A percentile compares a stretch with the other conserved stretches of the same genome.
phyloP scores from a whole-genome alignment of 2,888 invertebrate genomes.

The Campoletis raptor region DNA sequence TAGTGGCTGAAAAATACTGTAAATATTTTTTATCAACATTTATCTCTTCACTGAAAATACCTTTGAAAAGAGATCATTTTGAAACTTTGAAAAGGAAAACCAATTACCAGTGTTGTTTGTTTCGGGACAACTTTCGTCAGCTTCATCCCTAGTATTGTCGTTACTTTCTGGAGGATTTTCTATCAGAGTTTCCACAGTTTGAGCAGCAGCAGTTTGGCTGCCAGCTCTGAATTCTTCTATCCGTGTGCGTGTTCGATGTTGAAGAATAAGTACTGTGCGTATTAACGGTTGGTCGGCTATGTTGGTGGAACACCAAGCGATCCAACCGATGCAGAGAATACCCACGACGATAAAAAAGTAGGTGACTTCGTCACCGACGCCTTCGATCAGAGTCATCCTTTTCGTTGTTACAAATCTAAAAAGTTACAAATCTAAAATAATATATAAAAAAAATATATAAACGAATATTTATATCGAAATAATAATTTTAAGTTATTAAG shows the following conservation, averaged over 20 bases:
- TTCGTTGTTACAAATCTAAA: constrained; percentile 51
- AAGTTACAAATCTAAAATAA: not conserved
- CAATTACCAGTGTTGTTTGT: constrained; percentile 82
- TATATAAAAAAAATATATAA: not conserved
- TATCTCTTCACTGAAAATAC: not conserved
- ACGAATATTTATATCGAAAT: not conserved
- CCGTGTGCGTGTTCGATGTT: constrained; percentile 85
- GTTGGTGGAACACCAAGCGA: constrained; percentile 93
- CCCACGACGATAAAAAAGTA: constrained; percentile 89
- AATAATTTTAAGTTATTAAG: not conserved
- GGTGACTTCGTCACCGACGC: constrained; percentile 93
- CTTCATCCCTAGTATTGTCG: constrained; percentile 71
- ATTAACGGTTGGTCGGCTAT: constrained; percentile 89
- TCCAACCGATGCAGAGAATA: constrained; percentile 86
- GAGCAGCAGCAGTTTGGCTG: constrained; percentile 71
- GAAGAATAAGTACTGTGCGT: constrained; percentile 89
- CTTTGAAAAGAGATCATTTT: not conserved
- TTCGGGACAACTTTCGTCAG: constrained; percentile 76
- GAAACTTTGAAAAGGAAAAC: not conserved
- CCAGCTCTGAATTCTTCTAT: constrained; percentile 81
- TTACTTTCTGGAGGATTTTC: constrained; percentile 75
- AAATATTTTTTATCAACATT: not conserved
- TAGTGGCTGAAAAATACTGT: not conserved
- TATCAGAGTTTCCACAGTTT: constrained; percentile 76
- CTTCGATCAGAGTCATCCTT: constrained; percentile 92